phyloP scores from a whole-genome alignment of 2,888 invertebrate species.

The Aphidius colemani region DNA sequence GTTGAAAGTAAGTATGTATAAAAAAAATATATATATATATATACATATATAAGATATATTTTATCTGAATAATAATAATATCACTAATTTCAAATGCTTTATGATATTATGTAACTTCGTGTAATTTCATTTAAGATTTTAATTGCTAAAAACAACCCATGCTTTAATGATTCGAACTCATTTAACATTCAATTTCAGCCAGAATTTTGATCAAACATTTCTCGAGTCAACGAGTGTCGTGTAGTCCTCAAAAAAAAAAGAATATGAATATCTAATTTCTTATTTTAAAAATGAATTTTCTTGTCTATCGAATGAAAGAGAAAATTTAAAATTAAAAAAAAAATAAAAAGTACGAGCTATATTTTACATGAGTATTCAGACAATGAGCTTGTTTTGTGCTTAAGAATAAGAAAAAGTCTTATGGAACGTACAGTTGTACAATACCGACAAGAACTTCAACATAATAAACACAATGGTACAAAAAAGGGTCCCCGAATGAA shows the following conservation, averaged over 20 bases:
- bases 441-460: slow-evolving; percentile 35
- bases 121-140: too few species aligned
- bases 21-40: too few species aligned
- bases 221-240: too few species aligned
- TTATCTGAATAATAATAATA: neutral
- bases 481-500: slow-evolving; percentile 20
- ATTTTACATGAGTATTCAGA: neutral
- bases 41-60: slow-evolving; percentile 8
- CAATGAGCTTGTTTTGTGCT: neutral
- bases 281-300: neutral
- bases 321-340: slow-evolving; percentile 8
- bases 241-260: too few species aligned
- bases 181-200: too few species aligned
- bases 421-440: slow-evolving; percentile 10
- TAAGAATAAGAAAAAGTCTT: slow-evolving; percentile 18
- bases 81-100: too few species aligned
- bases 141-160: too few species aligned
- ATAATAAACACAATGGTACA: slow-evolving; percentile 45
- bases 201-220: too few species aligned
- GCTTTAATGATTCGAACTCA: too few species aligned
- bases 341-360: neutral
- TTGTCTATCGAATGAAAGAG: neutral
- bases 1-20: too few species aligned
- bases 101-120: too few species aligned
- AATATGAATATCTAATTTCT: too few species aligned